These are phyloP conservation scores for Salvelinus sp. DNA, from an alignment of 2,113 vertebrate species.

Conservation along the genomic window DNA sequence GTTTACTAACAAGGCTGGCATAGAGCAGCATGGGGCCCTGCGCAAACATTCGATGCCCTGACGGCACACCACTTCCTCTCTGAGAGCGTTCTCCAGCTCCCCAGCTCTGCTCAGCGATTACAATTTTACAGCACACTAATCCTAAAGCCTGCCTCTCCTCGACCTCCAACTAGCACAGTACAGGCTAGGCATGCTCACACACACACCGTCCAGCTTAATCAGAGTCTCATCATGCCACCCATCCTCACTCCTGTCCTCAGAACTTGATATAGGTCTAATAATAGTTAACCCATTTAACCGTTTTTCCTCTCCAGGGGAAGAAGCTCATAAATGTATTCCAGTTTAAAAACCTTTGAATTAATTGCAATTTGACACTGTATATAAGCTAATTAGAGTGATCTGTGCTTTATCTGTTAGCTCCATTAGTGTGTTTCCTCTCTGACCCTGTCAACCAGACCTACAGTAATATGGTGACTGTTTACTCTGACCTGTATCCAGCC, in stretches of 20 bases:
- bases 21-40: constrained; percentile 25
- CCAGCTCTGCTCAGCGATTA: constrained; percentile 6
- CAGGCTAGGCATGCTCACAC: constrained; percentile 9
- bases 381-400: constrained; percentile 5
- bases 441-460: constrained; percentile 15
- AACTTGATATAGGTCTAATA: constrained; percentile 17
- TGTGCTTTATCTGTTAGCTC: constrained; percentile 2
- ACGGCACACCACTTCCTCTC: constrained; percentile 2
- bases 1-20: constrained; percentile 51
- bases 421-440: constrained; percentile 11
- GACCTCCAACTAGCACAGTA: constrained; percentile 8
- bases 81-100: neutral
- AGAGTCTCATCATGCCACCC: neutral
- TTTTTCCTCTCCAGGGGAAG: constrained; percentile 8
- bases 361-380: neutral
- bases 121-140: constrained; percentile 24
- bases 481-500: neutral
- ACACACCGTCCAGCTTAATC: neutral
- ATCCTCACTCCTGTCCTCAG: neutral
- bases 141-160: constrained; percentile 13
- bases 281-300: neutral
- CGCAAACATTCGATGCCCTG: constrained; percentile 11
- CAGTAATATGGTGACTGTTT: neutral
- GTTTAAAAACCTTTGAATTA: constrained; percentile 7
- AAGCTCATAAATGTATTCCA: constrained; percentile 4